Evolutionary conservation across 2,113 vertebrate species (phyloP), one percentile per base, ranked within the genome.

Genomic region (Sphaerodactylus townsendi): DNA sequence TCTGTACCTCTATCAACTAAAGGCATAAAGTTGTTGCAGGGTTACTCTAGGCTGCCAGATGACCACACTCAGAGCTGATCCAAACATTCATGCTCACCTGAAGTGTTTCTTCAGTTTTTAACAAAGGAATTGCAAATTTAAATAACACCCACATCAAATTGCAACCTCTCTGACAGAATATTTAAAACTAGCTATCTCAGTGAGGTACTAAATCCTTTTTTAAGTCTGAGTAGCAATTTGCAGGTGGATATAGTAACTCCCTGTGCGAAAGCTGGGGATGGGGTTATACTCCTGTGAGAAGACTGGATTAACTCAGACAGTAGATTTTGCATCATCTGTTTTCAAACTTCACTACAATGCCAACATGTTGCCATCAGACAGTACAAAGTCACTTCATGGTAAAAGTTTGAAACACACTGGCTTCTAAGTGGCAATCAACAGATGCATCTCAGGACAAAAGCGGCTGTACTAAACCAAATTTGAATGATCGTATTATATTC

Each of bases 1-100:
- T 79, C 93, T 92, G 74, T 92, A 90, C 92, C 90, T 87, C 86
- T 90, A 25, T 71, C 79, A 91, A 86, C 86, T 82, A 83, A 79
- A 94, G 88, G 87, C 84, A 91, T 82, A 93, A 93, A 92, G 88
- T 92, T 0, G 0, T 68, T 89, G 90, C 79, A 87, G 39, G 23
- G 62, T 62, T 89, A 86, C 0, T 0, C 19, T 1, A 86, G 83
- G 66, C 68, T 89, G 84, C 87, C 82, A 7, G 1, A 8, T 85
- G 85, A 85, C 72, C 79, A 70, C 0, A 0, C 79, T 86, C 76
- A 66, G 85, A 41, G 33, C 50, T 30, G 71, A 81, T 41, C 19
- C 50, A 59, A 72, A 41, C 17, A 41, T 71, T n/a, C 35, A 81
- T 56, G 71, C 39, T 71, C 48, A 10, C 56, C 69, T 62, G 35